Base-by-base conservation (phyloP, 2,888 invertebrate genomes). In the Endotricha flammealis region DNA sequence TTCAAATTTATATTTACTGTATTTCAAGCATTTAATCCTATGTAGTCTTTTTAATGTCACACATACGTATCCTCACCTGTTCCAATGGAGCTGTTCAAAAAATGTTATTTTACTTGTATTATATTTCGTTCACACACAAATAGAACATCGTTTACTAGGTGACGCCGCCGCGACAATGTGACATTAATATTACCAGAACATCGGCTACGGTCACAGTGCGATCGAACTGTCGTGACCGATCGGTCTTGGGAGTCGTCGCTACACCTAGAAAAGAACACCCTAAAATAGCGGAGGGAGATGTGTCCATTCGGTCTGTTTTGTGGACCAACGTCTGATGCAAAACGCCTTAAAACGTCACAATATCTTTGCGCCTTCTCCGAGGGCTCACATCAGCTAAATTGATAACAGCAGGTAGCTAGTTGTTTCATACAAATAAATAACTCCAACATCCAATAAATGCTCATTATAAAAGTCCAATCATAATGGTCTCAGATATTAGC, bases 241-340 rank as follows among this genome's bases (percentile, higher is more conserved):
- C 58, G 57, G 57, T 81, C 76, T 74, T 78, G 75, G 68, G 55
- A 53, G 54, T 65, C 56, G 69, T 68, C 54, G 77, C 68, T 73
- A 79, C 54, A 85, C 86, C 86, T 86, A 86, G 86, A 86, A 86
- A 83, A 83, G 78, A 86, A 82, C 82, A 82, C 81, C 86, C 86
- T 85, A 85, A 73, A 85, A 78, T 81, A 75, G 59, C 70, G 57
- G 63, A 64, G 61, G 64, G 66, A 68, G 58, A 52, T 64, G 63
- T 53, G 53, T 67, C 57, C 57, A 57, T 54, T 54, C 48, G 41
- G 60, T 53, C 46, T 17, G 45, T 52, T 32, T n/a, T 32, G 57
- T 58, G 49, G 39, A 53, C 51, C 45, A 52, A 58, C 11, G 45
- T 62, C 53, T 49, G 55, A 52, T 49, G 67, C 57, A 52, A 53